Percentiles rank a stretch among this genome's conserved stretches.
These are phyloP conservation scores for Spilarctia lutea DNA, from an alignment of 2,888 invertebrate genomes.

Conservation along the genomic window DNA sequence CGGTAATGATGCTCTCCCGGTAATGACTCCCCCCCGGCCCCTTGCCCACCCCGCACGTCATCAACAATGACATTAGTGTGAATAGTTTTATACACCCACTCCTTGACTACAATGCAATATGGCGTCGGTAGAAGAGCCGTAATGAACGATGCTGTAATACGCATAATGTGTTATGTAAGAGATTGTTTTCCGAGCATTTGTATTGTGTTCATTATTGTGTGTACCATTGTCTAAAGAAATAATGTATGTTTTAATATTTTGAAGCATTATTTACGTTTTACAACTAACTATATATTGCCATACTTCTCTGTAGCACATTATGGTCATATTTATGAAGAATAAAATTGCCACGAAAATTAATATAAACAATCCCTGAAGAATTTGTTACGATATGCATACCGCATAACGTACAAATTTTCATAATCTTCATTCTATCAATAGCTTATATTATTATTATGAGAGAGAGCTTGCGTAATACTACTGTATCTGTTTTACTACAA, in stretches of 20 bases:
- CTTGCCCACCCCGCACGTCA: slow-evolving; percentile 34
- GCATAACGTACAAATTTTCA: no score
- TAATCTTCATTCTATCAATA: no score
- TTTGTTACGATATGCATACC: no score
- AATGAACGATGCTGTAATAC: slow-evolving; percentile 18
- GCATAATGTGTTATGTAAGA: slow-evolving; percentile 27
- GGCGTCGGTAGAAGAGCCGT: slow-evolving; percentile 5
- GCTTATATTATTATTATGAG: no score
- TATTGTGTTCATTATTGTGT: slow-evolving; percentile 12
- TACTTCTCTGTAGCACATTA: no score
- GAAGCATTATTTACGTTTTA: no score
- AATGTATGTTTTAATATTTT: background rate
- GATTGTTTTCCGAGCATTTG: slow-evolving; percentile 27
- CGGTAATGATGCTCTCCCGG: slow-evolving; percentile 72
- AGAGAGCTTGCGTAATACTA: no score
- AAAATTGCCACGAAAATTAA: no score
- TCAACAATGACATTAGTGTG: slow-evolving; percentile 71
- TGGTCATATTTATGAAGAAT: no score
- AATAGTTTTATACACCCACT: slow-evolving; percentile 55
- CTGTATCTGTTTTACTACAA: no score
- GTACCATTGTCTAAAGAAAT: slow-evolving; percentile 6
- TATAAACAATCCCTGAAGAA: no score
- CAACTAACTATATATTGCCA: no score
- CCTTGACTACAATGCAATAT: slow-evolving; percentile 15
- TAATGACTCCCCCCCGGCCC: slow-evolving; percentile 28